Evolutionary conservation across 2,797 vertebrate species (phyloP).

Genomic region (Micromesistius poutassou): DNA sequence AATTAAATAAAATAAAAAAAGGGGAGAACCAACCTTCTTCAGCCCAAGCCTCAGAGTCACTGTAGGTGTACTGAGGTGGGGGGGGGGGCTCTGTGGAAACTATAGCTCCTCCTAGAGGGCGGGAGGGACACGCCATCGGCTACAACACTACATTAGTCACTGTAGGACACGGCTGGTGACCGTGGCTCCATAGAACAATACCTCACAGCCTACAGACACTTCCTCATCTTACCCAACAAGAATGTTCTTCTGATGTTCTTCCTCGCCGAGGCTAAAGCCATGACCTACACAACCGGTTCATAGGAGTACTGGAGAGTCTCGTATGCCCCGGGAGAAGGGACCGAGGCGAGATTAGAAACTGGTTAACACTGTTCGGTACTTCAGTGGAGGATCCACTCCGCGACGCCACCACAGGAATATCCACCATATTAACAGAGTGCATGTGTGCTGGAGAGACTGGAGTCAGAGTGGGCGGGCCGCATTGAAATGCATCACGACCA

Average conservation of each 20-base stretch:
- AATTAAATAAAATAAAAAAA: not conserved
- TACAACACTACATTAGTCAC: not conserved
- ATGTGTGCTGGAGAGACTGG: not conserved
- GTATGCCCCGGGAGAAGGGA: constrained; percentile 9
- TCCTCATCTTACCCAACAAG: not conserved
- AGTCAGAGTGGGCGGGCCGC: not conserved
- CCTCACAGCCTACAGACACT: not conserved
- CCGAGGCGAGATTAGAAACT: constrained; percentile 1
- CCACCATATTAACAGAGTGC: not conserved
- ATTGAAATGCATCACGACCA: not conserved
- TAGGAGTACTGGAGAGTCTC: constrained; percentile 47
- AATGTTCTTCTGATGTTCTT: not conserved
- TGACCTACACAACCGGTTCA: not conserved
- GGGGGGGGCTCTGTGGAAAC: constrained; percentile 5
- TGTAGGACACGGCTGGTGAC: not conserved
- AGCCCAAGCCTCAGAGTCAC: constrained; percentile 1
- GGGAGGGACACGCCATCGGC: not conserved
- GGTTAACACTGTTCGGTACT: constrained; percentile 41
- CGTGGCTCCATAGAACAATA: not conserved
- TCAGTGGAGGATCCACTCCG: not conserved
- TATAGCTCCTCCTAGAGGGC: constrained; percentile 40
- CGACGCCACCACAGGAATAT: not conserved
- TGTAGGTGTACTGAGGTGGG: constrained; percentile 13
- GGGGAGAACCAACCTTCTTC: too few relatives aligned
- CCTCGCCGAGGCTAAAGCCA: not conserved